These are phyloP conservation scores for Leptinotarsa defecta DNA, from an alignment of 1,140 invertebrate species.

Conservation along the genomic window DNA sequence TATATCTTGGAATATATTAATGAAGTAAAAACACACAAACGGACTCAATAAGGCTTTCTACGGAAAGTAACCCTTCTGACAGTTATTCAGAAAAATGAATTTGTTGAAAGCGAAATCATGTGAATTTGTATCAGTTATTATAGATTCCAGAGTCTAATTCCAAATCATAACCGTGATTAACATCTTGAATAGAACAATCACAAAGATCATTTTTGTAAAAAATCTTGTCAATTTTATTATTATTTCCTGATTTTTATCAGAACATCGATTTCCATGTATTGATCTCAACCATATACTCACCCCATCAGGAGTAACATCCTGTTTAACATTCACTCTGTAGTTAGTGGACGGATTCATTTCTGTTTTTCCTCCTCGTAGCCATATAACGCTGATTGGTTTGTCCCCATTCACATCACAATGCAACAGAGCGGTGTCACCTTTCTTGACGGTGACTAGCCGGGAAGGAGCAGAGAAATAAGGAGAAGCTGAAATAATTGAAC, in stretches of 20 bases:
- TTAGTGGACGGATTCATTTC: constrained; percentile 72
- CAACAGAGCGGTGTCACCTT: constrained; percentile 72
- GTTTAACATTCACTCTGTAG: constrained; percentile 68
- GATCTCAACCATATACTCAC: constrained; percentile 47
- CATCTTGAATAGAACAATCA: no score
- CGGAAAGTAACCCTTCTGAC: no score
- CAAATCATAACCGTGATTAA: no score
- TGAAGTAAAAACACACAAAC: no score
- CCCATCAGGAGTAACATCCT: constrained; percentile 70
- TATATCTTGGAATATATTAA: no score
- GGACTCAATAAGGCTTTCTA: no score
- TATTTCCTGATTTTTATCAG: no score
- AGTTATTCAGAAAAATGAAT: neutral
- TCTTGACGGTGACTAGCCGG: constrained; percentile 71
- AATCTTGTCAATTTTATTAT: neutral
- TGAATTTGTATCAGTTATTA: no score
- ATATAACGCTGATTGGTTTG: constrained; percentile 78
- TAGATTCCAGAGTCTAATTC: no score
- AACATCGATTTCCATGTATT: no score
- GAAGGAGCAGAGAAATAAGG: constrained; percentile 74
- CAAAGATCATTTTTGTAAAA: neutral
- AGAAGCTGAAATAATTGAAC: constrained; percentile 61
- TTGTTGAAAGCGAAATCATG: neutral
- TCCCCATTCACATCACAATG: constrained; percentile 83
- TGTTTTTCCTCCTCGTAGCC: constrained; percentile 71